Base-by-base conservation (phyloP, 2,888 invertebrate genomes). In the Coelinius sp. region DNA sequence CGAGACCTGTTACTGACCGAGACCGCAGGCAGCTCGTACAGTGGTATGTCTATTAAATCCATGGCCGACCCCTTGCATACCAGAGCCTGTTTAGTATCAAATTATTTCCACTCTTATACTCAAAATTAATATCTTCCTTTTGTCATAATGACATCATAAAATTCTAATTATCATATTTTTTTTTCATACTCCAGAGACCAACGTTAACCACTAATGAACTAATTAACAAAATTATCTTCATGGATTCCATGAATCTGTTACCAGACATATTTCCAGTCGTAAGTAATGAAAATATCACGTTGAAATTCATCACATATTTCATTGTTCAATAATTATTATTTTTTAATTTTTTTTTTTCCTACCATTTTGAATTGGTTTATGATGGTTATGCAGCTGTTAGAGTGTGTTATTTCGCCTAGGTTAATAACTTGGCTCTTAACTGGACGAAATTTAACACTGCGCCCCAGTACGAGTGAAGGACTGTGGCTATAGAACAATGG, bases 401-500 rank as follows among this genome's bases (percentile, higher is more conserved):
- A 59, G 17, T n/a, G n/a, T 53, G 53, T 59, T 59, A 14, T 59
- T 59, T 59, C 20, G 25, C 59, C 14, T 35, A 22, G 41, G 41
- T 25, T 63, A 63, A 68, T 56, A 41, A 25, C 53, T 24, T 44
- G 17, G 17, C 68, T 68, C 68, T 20, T 56, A 17, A 25, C 24
- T 56, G 22, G 24, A 63, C 52, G 71, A 72, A 72, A 72, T 72
- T 72, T 68, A 68, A 72, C 71, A 68, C 71, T 63, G 66, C 31
- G n/a, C n/a, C n/a, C 46, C 24, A 25, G 52, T 24, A 20, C 25
- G 67, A 67, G 49, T 41, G 44, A 64, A 22, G 27, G 25, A 44
- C 64, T 46, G 25, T 71, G 63, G 72, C 71, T 56, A 68, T 74
- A 71, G 70, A 66, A 75, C 71, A 71, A 68, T 59, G 66, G 62